Evolutionary conservation across 1,140 invertebrate genomes (phyloP).

Genomic region (Brachionus sp.): DNA sequence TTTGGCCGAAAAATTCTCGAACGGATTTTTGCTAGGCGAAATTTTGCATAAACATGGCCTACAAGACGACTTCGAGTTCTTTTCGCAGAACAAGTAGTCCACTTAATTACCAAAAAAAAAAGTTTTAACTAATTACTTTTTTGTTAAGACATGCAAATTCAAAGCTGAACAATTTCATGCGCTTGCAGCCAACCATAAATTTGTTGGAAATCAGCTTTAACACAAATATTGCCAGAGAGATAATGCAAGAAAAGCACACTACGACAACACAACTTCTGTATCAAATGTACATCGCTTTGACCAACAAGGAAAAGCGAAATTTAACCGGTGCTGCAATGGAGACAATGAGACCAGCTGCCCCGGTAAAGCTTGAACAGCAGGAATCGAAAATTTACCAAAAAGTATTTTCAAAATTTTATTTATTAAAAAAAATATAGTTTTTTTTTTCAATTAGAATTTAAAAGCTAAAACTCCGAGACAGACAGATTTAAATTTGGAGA

Average conservation of each 20-base stretch:
- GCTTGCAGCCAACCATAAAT: slow-evolving; percentile 56
- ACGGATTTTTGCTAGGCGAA: slow-evolving; percentile 59
- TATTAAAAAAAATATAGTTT: not conserved
- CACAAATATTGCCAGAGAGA: slow-evolving; percentile 56
- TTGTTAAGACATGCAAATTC: slow-evolving; percentile 54
- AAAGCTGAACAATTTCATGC: slow-evolving; percentile 60
- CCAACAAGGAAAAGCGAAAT: slow-evolving; percentile 58
- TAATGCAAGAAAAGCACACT: slow-evolving; percentile 58
- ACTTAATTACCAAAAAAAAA: not conserved
- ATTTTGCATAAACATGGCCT: slow-evolving; percentile 58
- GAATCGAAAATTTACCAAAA: slow-evolving; percentile 57
- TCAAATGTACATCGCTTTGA: slow-evolving; percentile 59
- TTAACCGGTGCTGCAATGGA: slow-evolving; percentile 60
- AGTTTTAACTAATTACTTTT: not conserved
- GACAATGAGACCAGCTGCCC: slow-evolving; percentile 57
- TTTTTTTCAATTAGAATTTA: slow-evolving; percentile 51
- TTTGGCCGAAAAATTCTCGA: slow-evolving; percentile 52
- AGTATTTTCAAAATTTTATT: slow-evolving; percentile 48
- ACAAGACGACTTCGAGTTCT: slow-evolving; percentile 60
- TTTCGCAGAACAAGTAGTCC: slow-evolving; percentile 58
- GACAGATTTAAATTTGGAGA: slow-evolving; percentile 56
- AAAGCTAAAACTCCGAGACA: slow-evolving; percentile 58
- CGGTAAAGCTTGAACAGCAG: slow-evolving; percentile 55
- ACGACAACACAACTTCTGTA: slow-evolving; percentile 57
- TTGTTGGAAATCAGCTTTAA: slow-evolving; percentile 58